Evolutionary conservation across 2,888 invertebrate species (phyloP).

Genomic region (Temnothorax unifasciatus): DNA sequence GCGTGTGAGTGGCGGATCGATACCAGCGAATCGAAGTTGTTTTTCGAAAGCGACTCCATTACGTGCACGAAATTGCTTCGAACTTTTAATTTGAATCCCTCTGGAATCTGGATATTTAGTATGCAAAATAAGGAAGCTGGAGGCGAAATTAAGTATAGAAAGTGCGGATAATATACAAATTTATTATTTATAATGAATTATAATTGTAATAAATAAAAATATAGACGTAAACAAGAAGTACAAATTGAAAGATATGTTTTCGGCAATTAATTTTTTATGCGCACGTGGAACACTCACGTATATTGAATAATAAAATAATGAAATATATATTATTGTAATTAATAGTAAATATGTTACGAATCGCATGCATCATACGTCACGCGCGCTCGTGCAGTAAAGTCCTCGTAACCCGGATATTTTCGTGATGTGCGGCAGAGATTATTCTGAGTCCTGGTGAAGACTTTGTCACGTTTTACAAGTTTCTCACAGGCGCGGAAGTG

Average conservation of each 20-base stretch:
- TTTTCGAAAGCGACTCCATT: conserved; percentile 31
- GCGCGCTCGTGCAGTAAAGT: not conserved
- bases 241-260: not conserved
- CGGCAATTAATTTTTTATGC: not conserved
- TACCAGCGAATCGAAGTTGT: conserved; percentile 46
- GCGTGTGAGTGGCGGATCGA: conserved; percentile 30
- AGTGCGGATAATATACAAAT: not conserved
- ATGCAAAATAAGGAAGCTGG: not conserved
- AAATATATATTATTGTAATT: not conserved
- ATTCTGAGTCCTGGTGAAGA: conserved; percentile 9
- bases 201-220: not conserved
- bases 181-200: not conserved
- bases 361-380: not conserved
- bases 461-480: conserved; percentile 67
- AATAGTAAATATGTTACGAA: not conserved
- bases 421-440: not conserved
- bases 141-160: not conserved
- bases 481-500: conserved; percentile 62
- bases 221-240: not conserved
- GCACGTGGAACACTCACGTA: not conserved
- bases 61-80: not conserved
- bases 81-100: not conserved
- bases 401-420: conserved; percentile 53
- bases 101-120: not conserved
- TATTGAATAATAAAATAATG: not conserved